A percentile compares a stretch with the other conserved stretches of the same genome.
phyloP scores from a whole-genome alignment of 2,888 invertebrate genomes.

The Diachrysia chrysitis region DNA sequence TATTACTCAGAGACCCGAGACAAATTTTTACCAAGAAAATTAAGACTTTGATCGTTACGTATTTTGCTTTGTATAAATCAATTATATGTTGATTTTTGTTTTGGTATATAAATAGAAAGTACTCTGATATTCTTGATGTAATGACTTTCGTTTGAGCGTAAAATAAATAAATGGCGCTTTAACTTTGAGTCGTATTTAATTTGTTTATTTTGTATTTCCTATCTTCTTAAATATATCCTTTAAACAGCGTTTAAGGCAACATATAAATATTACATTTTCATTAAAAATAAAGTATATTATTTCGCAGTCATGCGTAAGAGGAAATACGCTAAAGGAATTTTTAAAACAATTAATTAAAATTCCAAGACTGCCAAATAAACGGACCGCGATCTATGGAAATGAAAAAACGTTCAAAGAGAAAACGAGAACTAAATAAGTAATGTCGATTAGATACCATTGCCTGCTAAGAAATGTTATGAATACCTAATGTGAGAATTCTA shows the following conservation, averaged over 20 bases:
- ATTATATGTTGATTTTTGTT: conserved; percentile 26
- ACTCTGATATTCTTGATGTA: conserved; percentile 23
- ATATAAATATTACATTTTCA: background rate
- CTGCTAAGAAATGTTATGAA: conserved; percentile 7
- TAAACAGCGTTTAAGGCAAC: background rate
- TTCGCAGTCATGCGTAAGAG: background rate
- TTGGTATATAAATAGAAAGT: conserved; percentile 26
- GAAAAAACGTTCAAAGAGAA: background rate
- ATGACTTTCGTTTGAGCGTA: background rate
- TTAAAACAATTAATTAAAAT: background rate
- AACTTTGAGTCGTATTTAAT: background rate
- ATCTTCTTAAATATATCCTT: background rate
- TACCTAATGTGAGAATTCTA: conserved; percentile 7
- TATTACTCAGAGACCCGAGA: conserved; percentile 43
- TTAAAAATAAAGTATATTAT: background rate
- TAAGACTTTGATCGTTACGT: conserved; percentile 41
- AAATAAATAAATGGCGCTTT: background rate
- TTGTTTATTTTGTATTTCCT: background rate
- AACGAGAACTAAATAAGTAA: conserved; percentile 8
- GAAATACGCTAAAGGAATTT: background rate
- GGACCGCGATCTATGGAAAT: background rate
- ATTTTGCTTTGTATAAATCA: conserved; percentile 31
- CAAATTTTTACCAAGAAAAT: conserved; percentile 46
- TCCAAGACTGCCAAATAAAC: background rate
- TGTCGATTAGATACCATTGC: conserved; percentile 3